phyloP scores from a whole-genome alignment of 1,140 invertebrate genomes.

The Scylla paramamosain region DNA sequence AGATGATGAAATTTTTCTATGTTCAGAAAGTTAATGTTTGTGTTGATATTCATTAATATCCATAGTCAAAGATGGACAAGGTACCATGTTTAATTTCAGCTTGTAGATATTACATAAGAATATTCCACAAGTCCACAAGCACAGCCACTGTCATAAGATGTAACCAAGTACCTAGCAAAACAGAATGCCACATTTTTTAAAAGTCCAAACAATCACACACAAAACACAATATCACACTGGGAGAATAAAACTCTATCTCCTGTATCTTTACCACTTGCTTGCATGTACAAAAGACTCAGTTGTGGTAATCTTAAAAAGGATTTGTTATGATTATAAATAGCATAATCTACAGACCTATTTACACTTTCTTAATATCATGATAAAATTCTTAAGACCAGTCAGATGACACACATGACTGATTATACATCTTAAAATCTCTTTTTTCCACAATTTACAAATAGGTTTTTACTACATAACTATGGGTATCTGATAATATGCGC shows the following conservation, averaged over 20 bases:
- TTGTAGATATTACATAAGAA: no score
- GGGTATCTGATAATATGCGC: not conserved
- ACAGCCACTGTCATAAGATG: no score
- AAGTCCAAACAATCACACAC: not conserved
- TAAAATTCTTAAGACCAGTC: conserved; percentile 62
- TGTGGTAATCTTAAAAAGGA: conserved; percentile 75
- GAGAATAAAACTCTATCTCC: conserved; percentile 50
- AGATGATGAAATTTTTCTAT: no score
- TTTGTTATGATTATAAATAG: conserved; percentile 73
- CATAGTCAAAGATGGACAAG: no score
- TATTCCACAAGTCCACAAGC: no score
- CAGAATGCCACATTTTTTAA: not conserved
- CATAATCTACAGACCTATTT: conserved; percentile 74
- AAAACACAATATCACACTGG: not conserved
- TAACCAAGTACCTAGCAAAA: no score
- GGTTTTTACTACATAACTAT: not conserved
- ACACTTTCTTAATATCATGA: conserved; percentile 69
- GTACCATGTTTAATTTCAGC: no score
- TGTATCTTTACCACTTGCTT: conserved; percentile 74
- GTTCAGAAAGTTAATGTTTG: no score
- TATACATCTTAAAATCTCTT: conserved; percentile 26
- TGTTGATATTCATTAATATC: no score
- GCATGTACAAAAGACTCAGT: conserved; percentile 74
- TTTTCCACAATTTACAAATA: conserved; percentile 44
- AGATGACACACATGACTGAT: conserved; percentile 67